A percentile compares a stretch with the other conserved stretches of the same genome.
These are phyloP conservation scores for Oscheius sp. DNA, from an alignment of 2,888 invertebrate species.

Conservation along the genomic window DNA sequence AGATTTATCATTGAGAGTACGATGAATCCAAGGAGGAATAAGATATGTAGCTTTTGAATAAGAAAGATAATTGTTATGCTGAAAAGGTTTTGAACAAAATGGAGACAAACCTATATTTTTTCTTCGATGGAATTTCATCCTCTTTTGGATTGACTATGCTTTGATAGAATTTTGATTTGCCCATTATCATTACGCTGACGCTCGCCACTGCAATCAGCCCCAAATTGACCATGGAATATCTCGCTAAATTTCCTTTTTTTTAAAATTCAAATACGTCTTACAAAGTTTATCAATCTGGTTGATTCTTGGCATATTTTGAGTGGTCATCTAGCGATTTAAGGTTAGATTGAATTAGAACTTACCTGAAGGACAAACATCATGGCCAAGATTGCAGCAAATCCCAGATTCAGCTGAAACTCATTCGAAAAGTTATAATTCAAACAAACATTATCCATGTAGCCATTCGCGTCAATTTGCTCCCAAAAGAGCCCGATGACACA, in stretches of 20 bases:
- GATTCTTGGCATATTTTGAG: constrained; percentile 24
- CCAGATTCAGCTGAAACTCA: constrained; percentile 22
- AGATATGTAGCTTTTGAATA: too few relatives aligned
- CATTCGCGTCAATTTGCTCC: constrained; percentile 6
- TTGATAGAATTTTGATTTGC: constrained; percentile 11
- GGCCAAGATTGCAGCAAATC: constrained; percentile 15
- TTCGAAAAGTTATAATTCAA: too few relatives aligned
- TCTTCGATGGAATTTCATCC: background rate
- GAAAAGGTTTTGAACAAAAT: background rate
- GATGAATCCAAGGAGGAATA: too few relatives aligned
- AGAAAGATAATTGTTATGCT: too few relatives aligned
- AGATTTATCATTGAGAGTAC: too few relatives aligned
- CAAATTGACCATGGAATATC: constrained; percentile 20
- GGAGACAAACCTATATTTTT: background rate
- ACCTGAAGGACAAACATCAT: constrained; percentile 23
- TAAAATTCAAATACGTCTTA: background rate
- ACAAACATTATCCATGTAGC: constrained; percentile 21
- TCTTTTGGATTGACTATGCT: background rate
- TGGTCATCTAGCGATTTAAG: background rate
- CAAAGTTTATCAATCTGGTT: constrained; percentile 18
- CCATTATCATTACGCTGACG: constrained; percentile 16
- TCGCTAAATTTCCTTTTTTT: background rate
- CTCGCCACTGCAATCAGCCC: constrained; percentile 12
- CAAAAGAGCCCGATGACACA: constrained; percentile 18
- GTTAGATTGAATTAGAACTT: too few relatives aligned